A percentile compares a stretch with the other conserved stretches of the same genome.
These are phyloP conservation scores for Hemaris fuciformis DNA, from an alignment of 2,888 invertebrate genomes.

Conservation along the genomic window DNA sequence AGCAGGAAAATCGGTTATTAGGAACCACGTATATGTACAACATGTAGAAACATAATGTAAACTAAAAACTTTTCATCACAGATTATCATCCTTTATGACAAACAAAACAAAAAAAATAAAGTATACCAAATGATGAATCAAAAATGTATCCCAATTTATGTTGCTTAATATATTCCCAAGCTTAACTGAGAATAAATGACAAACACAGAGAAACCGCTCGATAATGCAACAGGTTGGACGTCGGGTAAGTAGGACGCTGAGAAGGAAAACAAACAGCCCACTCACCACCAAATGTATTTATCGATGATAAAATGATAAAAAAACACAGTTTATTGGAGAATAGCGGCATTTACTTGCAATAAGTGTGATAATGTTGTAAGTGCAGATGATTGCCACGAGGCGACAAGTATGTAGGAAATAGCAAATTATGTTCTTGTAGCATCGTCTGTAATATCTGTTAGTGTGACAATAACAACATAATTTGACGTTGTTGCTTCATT, in stretches of 20 bases:
- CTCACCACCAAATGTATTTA: background rate
- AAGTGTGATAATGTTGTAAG: background rate
- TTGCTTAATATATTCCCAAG: background rate
- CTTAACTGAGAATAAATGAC: constrained; percentile 3
- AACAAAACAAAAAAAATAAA: background rate
- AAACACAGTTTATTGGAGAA: constrained; percentile 12
- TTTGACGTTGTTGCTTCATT: background rate
- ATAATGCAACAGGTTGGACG: constrained; percentile 6
- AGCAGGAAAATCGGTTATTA: too few relatives aligned
- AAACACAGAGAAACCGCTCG: constrained; percentile 1
- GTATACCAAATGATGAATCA: background rate
- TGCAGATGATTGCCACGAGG: background rate
- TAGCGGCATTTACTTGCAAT: constrained; percentile 10
- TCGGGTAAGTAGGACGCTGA: background rate
- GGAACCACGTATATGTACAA: too few relatives aligned
- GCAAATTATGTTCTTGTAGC: background rate
- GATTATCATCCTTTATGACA: too few relatives aligned
- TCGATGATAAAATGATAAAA: background rate
- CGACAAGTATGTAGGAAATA: background rate
- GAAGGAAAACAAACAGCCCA: constrained; percentile 3
- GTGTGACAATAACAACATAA: background rate
- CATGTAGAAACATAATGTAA: too few relatives aligned
- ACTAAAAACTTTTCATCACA: too few relatives aligned
- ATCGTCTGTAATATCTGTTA: background rate
- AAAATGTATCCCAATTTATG: background rate